A percentile compares a stretch with the other conserved stretches of the same genome.
These are phyloP conservation scores for Agonopterix arenella DNA, from an alignment of 2,888 invertebrate species.

Conservation along the genomic window DNA sequence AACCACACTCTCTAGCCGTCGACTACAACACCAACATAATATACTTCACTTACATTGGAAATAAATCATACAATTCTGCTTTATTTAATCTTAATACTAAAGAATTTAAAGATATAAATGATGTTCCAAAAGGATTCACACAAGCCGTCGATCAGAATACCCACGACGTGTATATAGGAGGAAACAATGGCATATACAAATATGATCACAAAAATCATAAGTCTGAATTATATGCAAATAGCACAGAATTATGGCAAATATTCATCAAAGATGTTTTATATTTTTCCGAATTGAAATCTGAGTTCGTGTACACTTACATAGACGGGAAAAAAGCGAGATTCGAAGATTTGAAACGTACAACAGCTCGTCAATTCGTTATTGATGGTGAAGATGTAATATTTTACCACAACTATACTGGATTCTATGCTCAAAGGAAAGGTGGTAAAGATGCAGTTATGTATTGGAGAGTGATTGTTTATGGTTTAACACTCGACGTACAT, in stretches of 20 bases:
- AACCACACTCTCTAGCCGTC: slow-evolving; percentile 41
- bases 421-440: no score
- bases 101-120: slow-evolving; percentile 37
- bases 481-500: no score
- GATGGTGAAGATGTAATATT: no score
- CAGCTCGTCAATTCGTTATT: no score
- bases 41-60: slow-evolving; percentile 38
- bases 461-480: no score
- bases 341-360: slow-evolving; percentile 24
- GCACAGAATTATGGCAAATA: slow-evolving; percentile 39
- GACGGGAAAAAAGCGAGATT: slow-evolving; percentile 35
- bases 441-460: no score
- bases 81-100: slow-evolving; percentile 36
- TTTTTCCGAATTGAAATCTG: slow-evolving; percentile 44
- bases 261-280: slow-evolving; percentile 49
- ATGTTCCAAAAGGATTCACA: slow-evolving; percentile 44
- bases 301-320: slow-evolving; percentile 38
- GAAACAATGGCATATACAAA: slow-evolving; percentile 42
- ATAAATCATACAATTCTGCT: slow-evolving; percentile 38
- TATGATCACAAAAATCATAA: slow-evolving; percentile 20
- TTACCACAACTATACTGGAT: no score
- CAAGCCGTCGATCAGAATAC: slow-evolving; percentile 45
- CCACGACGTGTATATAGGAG: slow-evolving; percentile 49
- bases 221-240: slow-evolving; percentile 32
- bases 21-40: slow-evolving; percentile 44